phyloP scores from a whole-genome alignment of 2,113 vertebrate genomes.

The Rana temporaria region DNA sequence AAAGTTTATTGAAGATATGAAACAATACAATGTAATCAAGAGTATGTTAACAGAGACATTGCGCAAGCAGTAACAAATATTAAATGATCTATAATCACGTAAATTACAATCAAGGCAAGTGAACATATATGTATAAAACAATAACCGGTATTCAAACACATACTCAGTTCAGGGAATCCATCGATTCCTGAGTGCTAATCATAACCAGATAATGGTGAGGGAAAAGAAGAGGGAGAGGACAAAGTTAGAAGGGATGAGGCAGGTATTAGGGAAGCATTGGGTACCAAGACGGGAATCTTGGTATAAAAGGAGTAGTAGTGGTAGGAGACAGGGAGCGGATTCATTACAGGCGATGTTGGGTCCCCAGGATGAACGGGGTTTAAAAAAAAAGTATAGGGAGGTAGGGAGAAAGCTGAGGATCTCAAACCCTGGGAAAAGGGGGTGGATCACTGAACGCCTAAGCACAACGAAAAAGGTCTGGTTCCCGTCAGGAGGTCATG shows the following conservation, averaged over 20 bases:
- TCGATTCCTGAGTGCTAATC: no score
- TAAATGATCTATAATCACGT: no score
- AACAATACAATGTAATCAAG: no score
- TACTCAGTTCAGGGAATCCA: no score
- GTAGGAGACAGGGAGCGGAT: neutral
- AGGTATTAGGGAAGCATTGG: neutral
- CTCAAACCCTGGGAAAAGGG: neutral
- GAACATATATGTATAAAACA: no score
- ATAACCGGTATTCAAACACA: no score
- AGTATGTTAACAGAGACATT: no score
- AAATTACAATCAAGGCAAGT: no score
- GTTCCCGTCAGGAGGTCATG: no score
- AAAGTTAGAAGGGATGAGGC: neutral
- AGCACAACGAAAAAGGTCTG: neutral
- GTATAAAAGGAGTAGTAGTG: neutral
- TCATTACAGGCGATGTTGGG: neutral
- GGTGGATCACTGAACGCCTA: neutral
- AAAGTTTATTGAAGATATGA: no score
- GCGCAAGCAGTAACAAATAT: no score
- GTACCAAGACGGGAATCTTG: no score
- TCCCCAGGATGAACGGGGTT: neutral
- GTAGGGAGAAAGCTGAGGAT: neutral
- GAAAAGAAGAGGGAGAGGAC: neutral
- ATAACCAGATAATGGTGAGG: neutral
- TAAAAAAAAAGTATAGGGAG: neutral